phyloP scores from a whole-genome alignment of 2,797 vertebrate species.

The Gobionotothen gibberifrons region DNA sequence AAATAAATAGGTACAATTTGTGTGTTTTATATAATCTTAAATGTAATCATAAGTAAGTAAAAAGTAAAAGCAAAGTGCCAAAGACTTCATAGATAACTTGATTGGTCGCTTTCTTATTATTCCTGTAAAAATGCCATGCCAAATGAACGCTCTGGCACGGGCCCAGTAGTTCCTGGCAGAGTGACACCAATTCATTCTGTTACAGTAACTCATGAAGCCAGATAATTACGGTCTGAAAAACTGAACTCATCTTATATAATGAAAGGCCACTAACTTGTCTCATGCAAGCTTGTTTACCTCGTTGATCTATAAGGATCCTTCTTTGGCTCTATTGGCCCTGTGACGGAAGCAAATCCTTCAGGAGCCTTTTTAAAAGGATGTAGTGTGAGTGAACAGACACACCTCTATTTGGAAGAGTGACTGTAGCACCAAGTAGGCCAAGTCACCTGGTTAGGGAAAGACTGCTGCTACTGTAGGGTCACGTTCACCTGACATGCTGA shows the following conservation, averaged over 20 bases:
- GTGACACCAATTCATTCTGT: background rate
- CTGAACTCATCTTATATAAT: background rate
- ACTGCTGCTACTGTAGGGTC: constrained; percentile 12
- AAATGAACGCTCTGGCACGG: background rate
- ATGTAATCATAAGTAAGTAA: too few species aligned
- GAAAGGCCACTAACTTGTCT: background rate
- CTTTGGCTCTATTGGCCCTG: background rate
- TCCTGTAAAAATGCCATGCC: constrained; percentile 2
- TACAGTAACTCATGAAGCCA: background rate
- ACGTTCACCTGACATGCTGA: constrained; percentile 2
- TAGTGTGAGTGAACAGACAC: constrained; percentile 50
- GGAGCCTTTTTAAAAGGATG: constrained; percentile 40
- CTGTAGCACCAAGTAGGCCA: constrained; percentile 15
- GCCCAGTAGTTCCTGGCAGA: constrained; percentile 5
- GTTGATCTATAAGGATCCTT: constrained; percentile 6
- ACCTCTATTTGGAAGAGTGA: constrained; percentile 51
- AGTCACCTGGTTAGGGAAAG: constrained; percentile 27
- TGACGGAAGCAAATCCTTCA: constrained; percentile 54
- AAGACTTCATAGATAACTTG: background rate
- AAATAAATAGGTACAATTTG: background rate
- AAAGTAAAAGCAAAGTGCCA: background rate
- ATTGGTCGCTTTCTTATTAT: background rate
- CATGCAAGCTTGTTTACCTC: constrained; percentile 39
- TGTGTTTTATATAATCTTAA: background rate
- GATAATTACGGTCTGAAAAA: constrained; percentile 5